Conservation (phyloP, 2,888 invertebrate genomes). For the Hipparchia semele region DNA sequence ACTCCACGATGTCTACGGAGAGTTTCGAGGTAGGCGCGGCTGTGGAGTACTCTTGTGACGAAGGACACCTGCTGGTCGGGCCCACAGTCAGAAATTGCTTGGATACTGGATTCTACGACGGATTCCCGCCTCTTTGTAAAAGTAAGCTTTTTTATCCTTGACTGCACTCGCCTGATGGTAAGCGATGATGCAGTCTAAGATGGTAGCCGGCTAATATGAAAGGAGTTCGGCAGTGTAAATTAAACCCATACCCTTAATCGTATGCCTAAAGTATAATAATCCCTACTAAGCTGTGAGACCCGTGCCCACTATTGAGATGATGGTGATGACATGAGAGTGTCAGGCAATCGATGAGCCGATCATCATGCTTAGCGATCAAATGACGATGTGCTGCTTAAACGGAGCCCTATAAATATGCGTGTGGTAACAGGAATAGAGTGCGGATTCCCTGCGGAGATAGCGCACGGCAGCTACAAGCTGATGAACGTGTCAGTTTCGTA, state of each 20-base stretch:
- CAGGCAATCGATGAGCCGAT: no score
- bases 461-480: constrained; percentile 90
- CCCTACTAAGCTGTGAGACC: no score
- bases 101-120: constrained; percentile 96
- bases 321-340: no score
- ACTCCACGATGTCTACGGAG: constrained; percentile 92
- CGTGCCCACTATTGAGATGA: no score
- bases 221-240: no score
- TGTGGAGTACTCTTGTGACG: constrained; percentile 93
- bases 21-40: constrained; percentile 91
- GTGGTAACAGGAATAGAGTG: constrained; percentile 89
- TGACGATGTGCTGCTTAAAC: no score
- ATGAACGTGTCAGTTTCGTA: constrained; percentile 95
- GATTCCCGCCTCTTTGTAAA: constrained; percentile 96
- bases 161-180: not conserved
- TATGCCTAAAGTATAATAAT: no score
- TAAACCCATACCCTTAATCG: no score
- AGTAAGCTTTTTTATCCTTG: constrained; percentile 71
- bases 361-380: no score
- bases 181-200: no score
- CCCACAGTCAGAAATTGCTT: constrained; percentile 92
- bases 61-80: constrained; percentile 93
- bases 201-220: no score
- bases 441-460: constrained; percentile 93
- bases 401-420: no score